phyloP scores from a whole-genome alignment of 1,140 invertebrate species.

The Drosophila tristis region DNA sequence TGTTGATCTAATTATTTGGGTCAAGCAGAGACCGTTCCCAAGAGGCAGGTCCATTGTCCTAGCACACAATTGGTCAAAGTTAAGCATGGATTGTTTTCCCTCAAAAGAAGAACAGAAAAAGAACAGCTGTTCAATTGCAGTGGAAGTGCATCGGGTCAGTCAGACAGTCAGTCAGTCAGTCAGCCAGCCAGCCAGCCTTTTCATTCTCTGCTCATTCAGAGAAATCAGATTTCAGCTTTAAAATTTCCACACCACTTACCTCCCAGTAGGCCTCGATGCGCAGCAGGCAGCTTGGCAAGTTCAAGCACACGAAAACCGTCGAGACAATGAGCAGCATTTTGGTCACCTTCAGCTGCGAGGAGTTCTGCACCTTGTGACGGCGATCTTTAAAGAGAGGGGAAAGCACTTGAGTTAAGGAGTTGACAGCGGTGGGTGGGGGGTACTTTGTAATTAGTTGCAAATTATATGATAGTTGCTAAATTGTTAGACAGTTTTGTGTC shows the following conservation, averaged over 20 bases:
- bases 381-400: background rate
- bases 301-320: slow-evolving; percentile 91
- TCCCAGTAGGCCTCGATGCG: slow-evolving; percentile 86
- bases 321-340: slow-evolving; percentile 93
- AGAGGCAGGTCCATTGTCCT: slow-evolving; percentile 5
- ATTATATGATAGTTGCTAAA: slow-evolving; percentile 40
- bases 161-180: too few species aligned
- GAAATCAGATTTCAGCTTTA: background rate
- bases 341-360: slow-evolving; percentile 89
- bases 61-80: too few species aligned
- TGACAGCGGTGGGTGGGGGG: slow-evolving; percentile 11
- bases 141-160: too few species aligned
- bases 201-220: too few species aligned
- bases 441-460: slow-evolving; percentile 45
- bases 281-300: slow-evolving; percentile 90
- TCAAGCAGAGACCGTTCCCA: background rate
- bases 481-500: slow-evolving; percentile 46
- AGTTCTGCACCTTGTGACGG: slow-evolving; percentile 75
- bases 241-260: slow-evolving; percentile 82
- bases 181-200: too few species aligned
- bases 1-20: slow-evolving; percentile 21
- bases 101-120: background rate
- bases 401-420: slow-evolving; percentile 8
- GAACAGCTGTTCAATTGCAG: background rate
- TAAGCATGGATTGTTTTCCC: slow-evolving; percentile 2